phyloP scores from a whole-genome alignment of 37 sponge, comb jelly and placozoan species.

The Spongia lamella region DNA sequence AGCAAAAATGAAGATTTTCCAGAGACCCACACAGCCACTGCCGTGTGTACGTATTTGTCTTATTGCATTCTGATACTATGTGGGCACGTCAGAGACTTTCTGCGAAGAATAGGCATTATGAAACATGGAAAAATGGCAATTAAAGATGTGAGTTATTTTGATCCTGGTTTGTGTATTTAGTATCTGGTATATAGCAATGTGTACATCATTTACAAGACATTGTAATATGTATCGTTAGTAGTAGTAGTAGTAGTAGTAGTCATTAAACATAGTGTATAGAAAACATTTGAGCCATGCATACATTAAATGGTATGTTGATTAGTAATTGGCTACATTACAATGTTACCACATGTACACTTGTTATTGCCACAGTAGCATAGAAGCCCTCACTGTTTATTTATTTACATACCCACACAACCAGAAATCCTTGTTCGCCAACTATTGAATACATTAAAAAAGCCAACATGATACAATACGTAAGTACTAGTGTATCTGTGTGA shows the following conservation, averaged over 20 bases:
- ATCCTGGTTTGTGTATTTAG: background rate
- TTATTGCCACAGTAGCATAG: too few species aligned
- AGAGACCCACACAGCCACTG: slow-evolving; percentile 34
- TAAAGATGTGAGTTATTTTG: slow-evolving; percentile 26
- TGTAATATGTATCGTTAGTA: background rate
- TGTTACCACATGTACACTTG: too few species aligned
- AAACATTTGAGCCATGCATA: slow-evolving; percentile 3
- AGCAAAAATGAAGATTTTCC: slow-evolving; percentile 56
- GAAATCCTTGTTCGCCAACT: too few species aligned
- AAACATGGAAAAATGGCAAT: slow-evolving; percentile 12
- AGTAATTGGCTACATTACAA: too few species aligned
- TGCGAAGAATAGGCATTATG: slow-evolving; percentile 52
- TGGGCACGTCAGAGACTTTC: slow-evolving; percentile 71
- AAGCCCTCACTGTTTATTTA: too few species aligned
- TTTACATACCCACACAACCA: too few species aligned
- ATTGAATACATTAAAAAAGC: too few species aligned
- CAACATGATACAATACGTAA: too few species aligned
- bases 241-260: background rate
- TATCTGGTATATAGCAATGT: too few species aligned
- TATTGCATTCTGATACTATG: slow-evolving; percentile 61
- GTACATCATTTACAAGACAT: background rate
- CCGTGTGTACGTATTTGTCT: slow-evolving; percentile 73
- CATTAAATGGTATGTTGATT: background rate
- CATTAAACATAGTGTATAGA: background rate
- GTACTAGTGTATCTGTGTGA: too few species aligned